Conservation (phyloP, 2,797 vertebrate species). For the Lagorchestes hirsutus region DNA sequence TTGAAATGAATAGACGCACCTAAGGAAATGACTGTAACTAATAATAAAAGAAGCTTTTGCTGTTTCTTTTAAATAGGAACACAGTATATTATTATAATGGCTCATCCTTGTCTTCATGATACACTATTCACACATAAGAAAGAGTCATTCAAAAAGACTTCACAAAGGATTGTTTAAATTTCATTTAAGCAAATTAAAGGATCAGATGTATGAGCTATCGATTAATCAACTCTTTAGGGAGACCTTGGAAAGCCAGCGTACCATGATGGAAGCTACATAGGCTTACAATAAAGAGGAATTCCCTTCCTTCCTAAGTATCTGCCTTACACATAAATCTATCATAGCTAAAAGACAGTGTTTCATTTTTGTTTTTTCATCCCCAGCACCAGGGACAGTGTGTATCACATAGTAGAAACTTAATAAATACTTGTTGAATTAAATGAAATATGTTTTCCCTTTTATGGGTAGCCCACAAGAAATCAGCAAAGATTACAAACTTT, state of each 20-base stretch:
- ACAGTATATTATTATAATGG: neutral
- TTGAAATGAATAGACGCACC: conserved; percentile 1
- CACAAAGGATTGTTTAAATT: conserved; percentile 27
- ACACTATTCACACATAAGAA: neutral
- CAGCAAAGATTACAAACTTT: neutral
- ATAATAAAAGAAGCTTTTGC: neutral
- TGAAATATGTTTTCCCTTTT: neutral
- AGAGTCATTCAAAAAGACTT: conserved; percentile 67
- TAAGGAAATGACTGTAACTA: conserved; percentile 19
- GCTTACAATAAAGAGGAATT: neutral
- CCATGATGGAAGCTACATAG: neutral
- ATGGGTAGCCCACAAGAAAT: neutral
- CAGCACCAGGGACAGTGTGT: neutral
- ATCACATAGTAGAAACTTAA: neutral
- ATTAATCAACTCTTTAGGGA: neutral
- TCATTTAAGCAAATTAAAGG: neutral
- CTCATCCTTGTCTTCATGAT: neutral
- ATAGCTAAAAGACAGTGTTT: neutral
- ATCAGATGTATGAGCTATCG: neutral
- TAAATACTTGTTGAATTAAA: neutral
- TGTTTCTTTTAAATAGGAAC: conserved; percentile 47
- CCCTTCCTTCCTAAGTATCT: neutral
- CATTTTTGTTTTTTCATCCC: neutral
- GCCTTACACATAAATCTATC: neutral
- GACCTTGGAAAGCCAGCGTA: neutral